phyloP scores from a whole-genome alignment of 2,888 invertebrate genomes.

The Pseudococcus jackbeardsleyi region DNA sequence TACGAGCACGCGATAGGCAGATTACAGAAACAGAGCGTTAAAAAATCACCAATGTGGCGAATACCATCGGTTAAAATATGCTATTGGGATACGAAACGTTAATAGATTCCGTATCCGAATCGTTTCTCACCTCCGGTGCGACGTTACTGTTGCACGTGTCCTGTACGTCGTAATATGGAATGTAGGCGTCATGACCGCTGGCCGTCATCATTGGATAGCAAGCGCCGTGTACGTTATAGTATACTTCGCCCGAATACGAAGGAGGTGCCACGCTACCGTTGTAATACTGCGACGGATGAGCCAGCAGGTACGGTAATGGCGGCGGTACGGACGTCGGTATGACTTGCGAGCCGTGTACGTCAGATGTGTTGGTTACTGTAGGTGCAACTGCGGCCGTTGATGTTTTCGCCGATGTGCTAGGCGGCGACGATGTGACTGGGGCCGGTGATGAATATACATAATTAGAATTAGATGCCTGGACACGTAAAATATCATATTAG shows the following conservation, averaged over 20 bases:
- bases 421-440: conserved; percentile 41
- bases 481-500: not conserved
- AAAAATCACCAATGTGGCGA: too few species aligned
- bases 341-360: conserved; percentile 51
- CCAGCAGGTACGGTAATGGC: conserved; percentile 52
- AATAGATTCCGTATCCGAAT: conserved; percentile 23
- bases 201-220: conserved; percentile 62
- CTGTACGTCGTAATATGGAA: conserved; percentile 57
- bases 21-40: too few species aligned
- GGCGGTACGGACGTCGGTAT: conserved; percentile 39
- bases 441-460: conserved; percentile 57
- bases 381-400: conserved; percentile 1
- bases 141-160: conserved; percentile 46
- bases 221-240: conserved; percentile 56
- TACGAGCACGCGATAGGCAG: not conserved
- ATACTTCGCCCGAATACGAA: conserved; percentile 49
- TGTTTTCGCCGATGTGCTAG: not conserved
- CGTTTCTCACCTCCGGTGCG: conserved; percentile 56
- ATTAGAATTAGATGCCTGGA: conserved; percentile 54
- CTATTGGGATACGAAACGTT: conserved; percentile 10
- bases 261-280: conserved; percentile 31
- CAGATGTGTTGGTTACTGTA: conserved; percentile 35
- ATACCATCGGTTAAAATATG: not conserved
- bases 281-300: conserved; percentile 58
- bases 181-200: conserved; percentile 57